These are phyloP conservation scores for Drosophila ananassae DNA, from an alignment of 1,140 invertebrate species.

Conservation along the genomic window DNA sequence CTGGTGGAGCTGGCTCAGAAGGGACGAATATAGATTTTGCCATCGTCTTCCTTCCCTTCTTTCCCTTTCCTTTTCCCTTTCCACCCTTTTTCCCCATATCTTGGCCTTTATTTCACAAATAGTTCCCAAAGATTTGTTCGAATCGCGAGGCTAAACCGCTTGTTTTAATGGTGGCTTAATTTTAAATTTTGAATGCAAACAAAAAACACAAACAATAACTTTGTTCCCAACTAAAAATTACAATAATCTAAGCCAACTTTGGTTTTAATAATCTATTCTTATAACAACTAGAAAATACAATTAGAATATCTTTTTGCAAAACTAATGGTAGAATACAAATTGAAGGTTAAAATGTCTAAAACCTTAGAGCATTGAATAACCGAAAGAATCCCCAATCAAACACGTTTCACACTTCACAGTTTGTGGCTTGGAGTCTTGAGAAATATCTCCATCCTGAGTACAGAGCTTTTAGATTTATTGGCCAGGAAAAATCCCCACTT, in stretches of 20 bases:
- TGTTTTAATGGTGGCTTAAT: not conserved
- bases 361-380: not conserved
- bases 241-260: not conserved
- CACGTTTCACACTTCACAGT: constrained; percentile 31
- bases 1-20: not conserved
- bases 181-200: not conserved
- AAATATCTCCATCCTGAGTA: constrained; percentile 24
- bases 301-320: no score
- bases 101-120: not conserved
- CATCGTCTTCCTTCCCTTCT: not conserved
- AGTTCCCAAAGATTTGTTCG: no score
- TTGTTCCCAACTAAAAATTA: not conserved
- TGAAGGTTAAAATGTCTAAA: no score
- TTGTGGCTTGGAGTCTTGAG: constrained; percentile 7
- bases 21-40: not conserved
- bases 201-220: not conserved
- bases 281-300: no score
- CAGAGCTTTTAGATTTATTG: constrained; percentile 65
- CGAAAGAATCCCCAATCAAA: constrained; percentile 20
- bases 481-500: constrained; percentile 20
- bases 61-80: constrained; percentile 2
- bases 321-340: no score
- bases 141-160: no score
- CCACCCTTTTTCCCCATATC: constrained; percentile 18
- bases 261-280: not conserved